phyloP scores from a whole-genome alignment of 2,113 vertebrate species.

The Acanthisitta chloris region DNA sequence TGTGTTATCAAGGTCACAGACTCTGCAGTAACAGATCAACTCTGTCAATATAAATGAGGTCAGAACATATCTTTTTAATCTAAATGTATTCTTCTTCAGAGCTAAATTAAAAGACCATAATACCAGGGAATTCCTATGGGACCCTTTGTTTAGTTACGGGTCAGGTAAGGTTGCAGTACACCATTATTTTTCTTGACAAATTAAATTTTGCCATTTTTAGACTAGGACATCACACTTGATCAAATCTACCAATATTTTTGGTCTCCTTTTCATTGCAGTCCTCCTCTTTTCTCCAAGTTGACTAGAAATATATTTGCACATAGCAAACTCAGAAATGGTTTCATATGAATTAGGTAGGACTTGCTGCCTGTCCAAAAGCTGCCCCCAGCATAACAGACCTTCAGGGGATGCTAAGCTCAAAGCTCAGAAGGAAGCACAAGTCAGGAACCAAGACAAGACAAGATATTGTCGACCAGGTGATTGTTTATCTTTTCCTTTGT shows the following conservation, averaged over 20 bases:
- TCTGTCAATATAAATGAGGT: background rate
- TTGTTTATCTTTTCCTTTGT: background rate
- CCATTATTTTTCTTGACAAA: background rate
- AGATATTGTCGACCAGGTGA: background rate
- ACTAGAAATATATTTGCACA: background rate
- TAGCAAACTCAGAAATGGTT: background rate
- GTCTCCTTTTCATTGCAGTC: background rate
- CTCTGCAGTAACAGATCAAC: background rate
- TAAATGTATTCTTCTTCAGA: background rate
- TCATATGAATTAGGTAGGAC: background rate
- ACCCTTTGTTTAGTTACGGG: background rate
- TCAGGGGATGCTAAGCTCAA: background rate
- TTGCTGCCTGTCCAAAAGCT: background rate
- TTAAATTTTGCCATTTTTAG: background rate
- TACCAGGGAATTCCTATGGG: background rate
- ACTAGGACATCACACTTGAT: background rate
- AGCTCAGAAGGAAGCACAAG: background rate
- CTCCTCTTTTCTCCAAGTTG: background rate
- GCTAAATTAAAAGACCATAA: background rate
- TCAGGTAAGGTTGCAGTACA: background rate
- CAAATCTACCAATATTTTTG: background rate
- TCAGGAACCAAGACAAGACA: background rate
- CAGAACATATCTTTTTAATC: background rate
- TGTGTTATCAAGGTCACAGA: background rate
- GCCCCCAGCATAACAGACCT: background rate